phyloP scores from a whole-genome alignment of 1,140 invertebrate species.

The Dendroctonus ponderosae region DNA sequence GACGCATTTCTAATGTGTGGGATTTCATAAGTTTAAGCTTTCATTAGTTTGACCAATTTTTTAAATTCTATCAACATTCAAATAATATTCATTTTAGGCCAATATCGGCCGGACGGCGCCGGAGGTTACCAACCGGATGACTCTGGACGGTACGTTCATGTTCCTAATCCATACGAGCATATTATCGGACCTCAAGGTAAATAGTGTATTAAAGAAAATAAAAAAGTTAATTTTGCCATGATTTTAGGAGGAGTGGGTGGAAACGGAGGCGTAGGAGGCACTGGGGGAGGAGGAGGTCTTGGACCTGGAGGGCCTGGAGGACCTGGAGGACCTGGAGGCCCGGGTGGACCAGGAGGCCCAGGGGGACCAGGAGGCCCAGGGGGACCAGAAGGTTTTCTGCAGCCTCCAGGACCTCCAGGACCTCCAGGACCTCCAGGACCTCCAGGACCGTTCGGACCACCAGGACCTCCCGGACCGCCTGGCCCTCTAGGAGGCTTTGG shows the following conservation, averaged over 20 bases:
- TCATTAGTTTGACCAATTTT: no score
- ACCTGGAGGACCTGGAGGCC: conserved; percentile 14
- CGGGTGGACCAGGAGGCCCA: conserved; percentile 7
- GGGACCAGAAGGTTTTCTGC: not conserved
- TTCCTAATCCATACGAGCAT: conserved; percentile 16
- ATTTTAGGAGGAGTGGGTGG: conserved; percentile 17
- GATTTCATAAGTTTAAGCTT: not conserved
- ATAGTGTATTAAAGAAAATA: not conserved
- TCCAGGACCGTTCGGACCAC: conserved; percentile 11
- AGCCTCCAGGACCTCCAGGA: conserved; percentile 17
- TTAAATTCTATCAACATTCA: not conserved
- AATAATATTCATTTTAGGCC: conserved; percentile 4
- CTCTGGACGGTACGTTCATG: conserved; percentile 19
- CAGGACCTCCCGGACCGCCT: conserved; percentile 9
- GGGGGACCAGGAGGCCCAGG: not conserved
- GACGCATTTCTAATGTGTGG: not conserved
- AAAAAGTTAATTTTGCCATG: not conserved
- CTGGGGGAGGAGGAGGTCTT: conserved; percentile 1
- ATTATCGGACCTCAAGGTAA: conserved; percentile 22
- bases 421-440: conserved; percentile 7
- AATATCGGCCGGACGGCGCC: not conserved
- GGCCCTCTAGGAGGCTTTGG: not conserved
- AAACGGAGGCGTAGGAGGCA: conserved; percentile 3
- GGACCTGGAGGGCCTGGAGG: conserved; percentile 11
- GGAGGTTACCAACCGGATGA: conserved; percentile 16